Evolutionary conservation across 2,888 invertebrate species (phyloP), one percentile per base, ranked within the genome.

Genomic region (Agonopterix arenella): DNA sequence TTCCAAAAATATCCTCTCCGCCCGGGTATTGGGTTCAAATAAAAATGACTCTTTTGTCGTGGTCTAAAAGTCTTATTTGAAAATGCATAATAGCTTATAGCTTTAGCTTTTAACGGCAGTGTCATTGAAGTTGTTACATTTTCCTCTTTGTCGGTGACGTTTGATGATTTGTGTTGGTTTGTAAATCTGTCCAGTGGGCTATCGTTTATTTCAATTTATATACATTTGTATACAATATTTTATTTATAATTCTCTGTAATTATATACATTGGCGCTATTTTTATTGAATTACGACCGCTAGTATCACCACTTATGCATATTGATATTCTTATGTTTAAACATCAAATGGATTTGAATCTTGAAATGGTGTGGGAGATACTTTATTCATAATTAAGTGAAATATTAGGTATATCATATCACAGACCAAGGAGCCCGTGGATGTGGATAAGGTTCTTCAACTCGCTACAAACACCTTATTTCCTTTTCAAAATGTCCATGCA

Each of bases 401-500:
- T 40, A 40, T 9, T 40, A n/a, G n/a, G n/a, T n/a, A n/a, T n/a
- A n/a, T n/a, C n/a, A 10, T n/a, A 38, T 38, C n/a, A 38, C 40
- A 40, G 28, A 40, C 4, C 40, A 40, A 45, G 36, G 8, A 45
- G 7, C 5, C 8, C 28, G 41, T 45, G 48, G 48, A 51, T 52
- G 38, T 55, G 53, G 44, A 46, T 28, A 46, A 48, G 44, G 42
- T 51, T 56, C 53, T 46, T 54, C 47, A 52, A 46, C 46, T 44
- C 3, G 46, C 44, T n/a, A 16, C 48, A 48, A 52, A 70, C 64
- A 63, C 59, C 60, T 60, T 65, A 67, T 73, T 70, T 73, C 74
- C 76, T 72, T 64, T 66, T 70, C 64, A 71, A 65, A 61, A 53
- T 59, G 56, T 55, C 59, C 62, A 60, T 57, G 54, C 61, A 63